phyloP scores from a whole-genome alignment of 1,140 invertebrate genomes.

The Drosophila orena region DNA sequence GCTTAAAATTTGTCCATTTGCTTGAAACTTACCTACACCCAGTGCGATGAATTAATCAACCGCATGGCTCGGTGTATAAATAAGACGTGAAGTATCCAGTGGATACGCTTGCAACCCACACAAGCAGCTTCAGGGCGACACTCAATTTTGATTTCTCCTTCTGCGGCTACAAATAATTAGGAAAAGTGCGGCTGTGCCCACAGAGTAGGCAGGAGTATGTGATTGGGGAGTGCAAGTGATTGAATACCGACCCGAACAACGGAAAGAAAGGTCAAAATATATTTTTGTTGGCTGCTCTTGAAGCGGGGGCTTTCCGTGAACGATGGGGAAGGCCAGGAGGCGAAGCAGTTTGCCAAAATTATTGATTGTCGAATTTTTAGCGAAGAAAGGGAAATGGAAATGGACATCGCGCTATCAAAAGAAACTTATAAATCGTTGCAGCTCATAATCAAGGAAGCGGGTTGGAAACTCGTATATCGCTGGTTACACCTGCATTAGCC shows the following conservation, averaged over 20 bases:
- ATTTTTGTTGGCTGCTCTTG: slow-evolving; percentile 54
- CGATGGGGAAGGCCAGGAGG: neutral
- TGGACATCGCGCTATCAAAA: slow-evolving; percentile 13
- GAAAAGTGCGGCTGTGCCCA: slow-evolving; percentile 25
- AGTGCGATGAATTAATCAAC: neutral
- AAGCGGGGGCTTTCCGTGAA: neutral
- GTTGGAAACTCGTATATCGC: neutral
- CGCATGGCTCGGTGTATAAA: neutral
- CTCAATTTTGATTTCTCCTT: slow-evolving; percentile 30
- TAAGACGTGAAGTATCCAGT: neutral
- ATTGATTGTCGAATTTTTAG: slow-evolving; percentile 59
- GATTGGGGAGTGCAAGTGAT: slow-evolving; percentile 40
- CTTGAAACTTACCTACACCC: slow-evolving; percentile 10
- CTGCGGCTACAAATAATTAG: slow-evolving; percentile 23
- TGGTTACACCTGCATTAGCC: neutral
- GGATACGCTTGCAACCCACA: slow-evolving; percentile 13
- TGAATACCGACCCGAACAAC: slow-evolving; percentile 38
- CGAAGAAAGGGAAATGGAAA: neutral
- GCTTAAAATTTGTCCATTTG: slow-evolving; percentile 5
- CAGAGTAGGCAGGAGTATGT: slow-evolving; percentile 25
- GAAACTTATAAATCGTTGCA: slow-evolving; percentile 17
- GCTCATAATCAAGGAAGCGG: slow-evolving; percentile 12
- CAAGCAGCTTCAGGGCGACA: slow-evolving; percentile 11
- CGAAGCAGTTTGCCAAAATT: slow-evolving; percentile 55
- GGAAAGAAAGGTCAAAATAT: slow-evolving; percentile 61